Conservation (phyloP, 2,888 invertebrate species). For the Tipula lateralis region DNA sequence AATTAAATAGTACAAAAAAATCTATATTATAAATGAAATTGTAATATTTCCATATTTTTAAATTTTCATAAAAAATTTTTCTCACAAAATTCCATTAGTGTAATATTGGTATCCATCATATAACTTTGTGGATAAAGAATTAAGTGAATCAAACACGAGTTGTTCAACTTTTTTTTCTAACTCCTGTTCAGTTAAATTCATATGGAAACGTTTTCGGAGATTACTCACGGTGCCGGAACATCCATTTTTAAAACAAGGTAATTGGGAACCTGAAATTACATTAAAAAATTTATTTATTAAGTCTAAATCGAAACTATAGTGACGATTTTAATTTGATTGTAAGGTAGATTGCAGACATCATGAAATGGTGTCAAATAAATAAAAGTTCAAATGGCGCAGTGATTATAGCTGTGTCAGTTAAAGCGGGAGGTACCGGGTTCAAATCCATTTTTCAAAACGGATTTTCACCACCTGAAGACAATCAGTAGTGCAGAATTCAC, state of each 20-base stretch:
- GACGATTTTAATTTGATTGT: too few species aligned
- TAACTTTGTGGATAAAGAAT: constrained; percentile 93
- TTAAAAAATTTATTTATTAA: neutral
- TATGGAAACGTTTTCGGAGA: constrained; percentile 90
- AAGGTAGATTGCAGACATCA: too few species aligned
- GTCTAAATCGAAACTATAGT: neutral
- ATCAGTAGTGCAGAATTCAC: too few species aligned
- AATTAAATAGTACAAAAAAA: neutral
- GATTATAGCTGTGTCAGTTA: too few species aligned
- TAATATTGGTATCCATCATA: constrained; percentile 99
- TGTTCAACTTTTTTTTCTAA: constrained; percentile 86
- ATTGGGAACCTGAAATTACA: constrained; percentile 70
- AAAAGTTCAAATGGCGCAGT: too few species aligned
- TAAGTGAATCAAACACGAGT: constrained; percentile 89
- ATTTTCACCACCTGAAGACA: too few species aligned
- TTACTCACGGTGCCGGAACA: constrained; percentile 79
- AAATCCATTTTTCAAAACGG: too few species aligned
- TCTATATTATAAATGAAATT: constrained; percentile 19
- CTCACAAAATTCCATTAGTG: constrained; percentile 83
- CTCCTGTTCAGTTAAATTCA: constrained; percentile 91
- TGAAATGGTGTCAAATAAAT: too few species aligned
- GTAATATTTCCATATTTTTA: constrained; percentile 39
- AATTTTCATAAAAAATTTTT: constrained; percentile 51
- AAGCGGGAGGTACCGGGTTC: too few species aligned
- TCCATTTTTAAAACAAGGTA: constrained; percentile 94